A percentile compares a stretch with the other conserved stretches of the same genome.
phyloP scores from a whole-genome alignment of 2,113 vertebrate species.

The Sus scrofa region T2T-Sscrofa CM000830.6:47301001-47301500 shows the following conservation, averaged over 20 bases:
- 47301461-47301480: too few relatives aligned
- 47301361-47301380: neutral
- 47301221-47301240: neutral
- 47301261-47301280: neutral
- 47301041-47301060: too few relatives aligned
- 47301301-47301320: neutral
- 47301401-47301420: slow-evolving; percentile 50
- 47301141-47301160: neutral
- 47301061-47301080: too few relatives aligned
- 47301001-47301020: too few relatives aligned
- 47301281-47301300: slow-evolving; percentile 2
- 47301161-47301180: neutral
- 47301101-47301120: neutral
- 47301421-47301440: too few relatives aligned
- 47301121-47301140: neutral
- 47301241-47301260: neutral
- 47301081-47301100: too few relatives aligned
- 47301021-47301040: too few relatives aligned
- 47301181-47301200: neutral
- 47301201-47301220: slow-evolving; percentile 19
- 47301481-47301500: too few relatives aligned
- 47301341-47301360: slow-evolving; percentile 31
- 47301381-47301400: neutral
- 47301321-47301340: slow-evolving; percentile 44
- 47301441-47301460: too few relatives aligned